Evolutionary conservation across 2,797 vertebrate species (phyloP).

Genomic region (Momotus momota): DNA sequence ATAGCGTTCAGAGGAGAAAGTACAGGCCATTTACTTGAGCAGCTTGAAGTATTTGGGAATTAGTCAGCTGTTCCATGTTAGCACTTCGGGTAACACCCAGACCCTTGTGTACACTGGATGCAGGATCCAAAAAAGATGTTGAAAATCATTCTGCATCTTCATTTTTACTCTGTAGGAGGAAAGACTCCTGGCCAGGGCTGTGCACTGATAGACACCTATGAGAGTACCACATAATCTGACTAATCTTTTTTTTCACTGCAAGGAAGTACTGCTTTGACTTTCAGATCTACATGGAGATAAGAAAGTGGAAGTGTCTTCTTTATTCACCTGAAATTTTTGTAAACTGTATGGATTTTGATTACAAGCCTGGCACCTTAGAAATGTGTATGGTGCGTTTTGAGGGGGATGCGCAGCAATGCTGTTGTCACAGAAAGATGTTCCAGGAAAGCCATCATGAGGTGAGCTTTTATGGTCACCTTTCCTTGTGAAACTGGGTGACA

Average conservation of each 20-base stretch:
- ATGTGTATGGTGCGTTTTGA: neutral
- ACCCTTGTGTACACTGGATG: neutral
- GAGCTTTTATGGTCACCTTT: neutral
- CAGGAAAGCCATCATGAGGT: neutral
- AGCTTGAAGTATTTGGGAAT: neutral
- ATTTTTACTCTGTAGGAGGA: neutral
- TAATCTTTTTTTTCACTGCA: neutral
- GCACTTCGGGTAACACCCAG: neutral
- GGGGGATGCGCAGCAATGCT: neutral
- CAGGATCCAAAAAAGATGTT: neutral
- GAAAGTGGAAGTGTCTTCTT: neutral
- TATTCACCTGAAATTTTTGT: neutral
- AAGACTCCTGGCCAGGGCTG: neutral
- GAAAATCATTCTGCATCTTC: neutral
- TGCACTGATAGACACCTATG: neutral
- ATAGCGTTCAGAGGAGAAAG: neutral
- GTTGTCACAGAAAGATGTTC: neutral
- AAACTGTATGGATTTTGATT: neutral
- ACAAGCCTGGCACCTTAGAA: neutral
- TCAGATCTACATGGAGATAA: neutral
- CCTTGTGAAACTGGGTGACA: neutral
- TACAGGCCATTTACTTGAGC: neutral
- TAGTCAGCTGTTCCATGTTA: neutral
- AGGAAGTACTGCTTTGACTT: neutral
- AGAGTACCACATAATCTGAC: neutral